Percentiles rank a stretch among this genome's conserved stretches.
These are phyloP conservation scores for Philantomba maxwellii DNA, from an alignment of 2,113 vertebrate genomes.

Conservation along the genomic window DNA sequence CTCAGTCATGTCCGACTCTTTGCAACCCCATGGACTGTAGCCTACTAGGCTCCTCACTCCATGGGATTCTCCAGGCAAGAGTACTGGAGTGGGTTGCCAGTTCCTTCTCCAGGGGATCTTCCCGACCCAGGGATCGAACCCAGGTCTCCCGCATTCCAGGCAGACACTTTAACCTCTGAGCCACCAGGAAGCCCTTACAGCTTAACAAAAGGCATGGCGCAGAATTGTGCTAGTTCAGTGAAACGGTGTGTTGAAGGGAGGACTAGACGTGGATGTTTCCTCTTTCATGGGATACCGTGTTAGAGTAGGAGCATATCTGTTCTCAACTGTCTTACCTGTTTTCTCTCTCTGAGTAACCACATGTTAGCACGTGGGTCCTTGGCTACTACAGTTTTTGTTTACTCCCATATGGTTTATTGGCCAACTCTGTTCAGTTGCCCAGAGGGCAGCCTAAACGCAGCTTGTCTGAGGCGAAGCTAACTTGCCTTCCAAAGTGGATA, in stretches of 20 bases:
- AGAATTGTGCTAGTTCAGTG: not conserved
- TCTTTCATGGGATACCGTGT: not conserved
- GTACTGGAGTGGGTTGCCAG: too few relatives aligned
- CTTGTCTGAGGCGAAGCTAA: not conserved
- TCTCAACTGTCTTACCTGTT: not conserved
- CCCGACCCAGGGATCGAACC: too few relatives aligned
- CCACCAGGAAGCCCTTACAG: not conserved
- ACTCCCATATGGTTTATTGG: not conserved
- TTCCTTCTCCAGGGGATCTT: too few relatives aligned
- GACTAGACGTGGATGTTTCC: not conserved
- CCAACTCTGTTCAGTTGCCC: not conserved
- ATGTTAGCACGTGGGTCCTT: not conserved
- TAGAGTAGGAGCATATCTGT: not conserved
- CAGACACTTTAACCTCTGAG: too few relatives aligned
- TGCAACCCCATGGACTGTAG: too few relatives aligned
- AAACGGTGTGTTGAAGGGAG: not conserved
- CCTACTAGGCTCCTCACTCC: too few relatives aligned
- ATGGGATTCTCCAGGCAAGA: too few relatives aligned
- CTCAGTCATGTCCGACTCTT: too few relatives aligned
- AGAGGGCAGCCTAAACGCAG: not conserved
- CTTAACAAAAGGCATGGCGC: not conserved
- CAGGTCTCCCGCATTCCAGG: rapidly evolving
- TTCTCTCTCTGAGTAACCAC: not conserved
- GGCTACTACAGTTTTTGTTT: not conserved
- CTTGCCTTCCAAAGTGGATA: not conserved